Base-by-base conservation (phyloP, 2,113 vertebrate species). In the Asarcornis scutulata region DNA sequence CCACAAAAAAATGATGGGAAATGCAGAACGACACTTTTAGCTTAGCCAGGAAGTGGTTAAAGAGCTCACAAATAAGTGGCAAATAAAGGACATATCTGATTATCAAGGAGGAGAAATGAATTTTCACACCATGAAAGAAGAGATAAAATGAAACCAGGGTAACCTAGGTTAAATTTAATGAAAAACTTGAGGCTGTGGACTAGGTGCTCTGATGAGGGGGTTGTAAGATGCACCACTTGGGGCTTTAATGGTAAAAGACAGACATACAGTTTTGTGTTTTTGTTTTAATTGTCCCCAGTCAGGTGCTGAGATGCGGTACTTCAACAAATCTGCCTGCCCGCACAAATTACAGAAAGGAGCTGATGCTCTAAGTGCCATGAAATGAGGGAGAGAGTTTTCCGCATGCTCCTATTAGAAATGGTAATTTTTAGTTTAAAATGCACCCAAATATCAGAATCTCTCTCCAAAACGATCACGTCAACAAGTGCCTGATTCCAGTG, bases 1-100 rank as follows among this genome's bases (percentile, higher is more conserved):
- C 6, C 3, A 46, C 14, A 75, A 46, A 83, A 73, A 48, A 29
- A 52, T 3, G 1, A 62, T 8, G 26, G 40, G 22, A 91, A 80
- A 83, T 6, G 3, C 13, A 22, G 34, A 76, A 20, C 1, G 14
- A 25, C 5, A 14, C 44, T 50, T 26, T 42, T 3, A 64, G 42
- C 9, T 72, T 84, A 38, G 56, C 27, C 60, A 81, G 76, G 46
- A 91, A 83, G 22, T 55, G n/a, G 72, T 87, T 93, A 80, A 91
- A 72, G 31, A 91, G 40, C 36, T 74, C 10, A 6, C 13, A 13
- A 60, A 58, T 53, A 38, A 16, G 10, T 8, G 27, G 50, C 10
- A 55, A 50, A 58, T 40, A 40, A 1, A 69, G 17, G 64, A 56
- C 0, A 3, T 6, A 56, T 5, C 32, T 72, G 46, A 36, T 77